Conservation (phyloP, 92 coral and sea anemone species). For the Parazoanthus darwini region DNA sequence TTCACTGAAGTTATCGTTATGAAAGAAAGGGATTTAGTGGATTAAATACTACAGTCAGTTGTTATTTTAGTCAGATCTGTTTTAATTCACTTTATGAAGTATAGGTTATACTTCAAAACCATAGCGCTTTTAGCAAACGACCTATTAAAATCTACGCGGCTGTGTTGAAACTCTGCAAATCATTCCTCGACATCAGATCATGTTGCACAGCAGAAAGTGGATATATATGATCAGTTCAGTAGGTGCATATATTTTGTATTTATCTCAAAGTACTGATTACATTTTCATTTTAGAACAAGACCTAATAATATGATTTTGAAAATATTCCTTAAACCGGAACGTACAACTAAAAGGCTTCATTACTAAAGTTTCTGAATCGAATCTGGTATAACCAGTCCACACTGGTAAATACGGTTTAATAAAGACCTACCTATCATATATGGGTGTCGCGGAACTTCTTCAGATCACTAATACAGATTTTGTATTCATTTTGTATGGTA, state of each 20-base stretch:
- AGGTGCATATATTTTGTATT: no score
- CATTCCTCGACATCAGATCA: no score
- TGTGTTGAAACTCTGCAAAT: no score
- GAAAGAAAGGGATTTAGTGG: not conserved
- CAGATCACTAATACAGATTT: not conserved
- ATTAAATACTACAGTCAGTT: no score
- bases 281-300: no score
- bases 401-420: not conserved
- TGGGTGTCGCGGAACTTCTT: not conserved
- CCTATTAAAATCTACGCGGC: not conserved
- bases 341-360: no score
- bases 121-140: not conserved
- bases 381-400: not conserved
- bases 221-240: no score
- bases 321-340: no score
- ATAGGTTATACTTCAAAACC: not conserved
- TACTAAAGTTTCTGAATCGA: no score
- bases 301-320: no score
- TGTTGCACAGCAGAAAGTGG: no score
- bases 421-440: not conserved
- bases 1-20: not conserved
- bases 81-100: not conserved
- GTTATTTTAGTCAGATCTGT: not conserved
- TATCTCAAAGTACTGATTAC: no score
- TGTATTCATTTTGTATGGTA: not conserved